Base-by-base conservation (phyloP, 2,888 invertebrate species). In the Phengaris alcon region DNA sequence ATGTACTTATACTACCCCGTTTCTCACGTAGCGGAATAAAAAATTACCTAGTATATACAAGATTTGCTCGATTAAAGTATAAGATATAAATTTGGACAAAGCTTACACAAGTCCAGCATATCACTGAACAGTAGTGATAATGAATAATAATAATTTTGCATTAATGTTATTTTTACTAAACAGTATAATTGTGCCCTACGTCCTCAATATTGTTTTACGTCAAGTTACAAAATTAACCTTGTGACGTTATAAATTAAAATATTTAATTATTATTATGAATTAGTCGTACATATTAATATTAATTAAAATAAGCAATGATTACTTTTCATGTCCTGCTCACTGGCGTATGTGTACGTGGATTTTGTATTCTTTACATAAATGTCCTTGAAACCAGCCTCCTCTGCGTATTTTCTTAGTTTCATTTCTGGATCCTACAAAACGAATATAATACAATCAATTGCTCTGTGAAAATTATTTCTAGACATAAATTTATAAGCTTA, bases 321-420 rank as follows among this genome's bases (percentile, higher is more conserved):
- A 69, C 69, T 22, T 48, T 69, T 69, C 10, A 48, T 15, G 15
- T 48, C 69, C 15, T 69, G 69, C 6, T 48, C 69, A 15, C 46
- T 69, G 48, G 46, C 69, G 48, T 48, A 48, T 15, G 69, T 69
- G 48, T 69, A 69, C n/a, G 68, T 69, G 13, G n/a, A 48, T 8
- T 69, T 48, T 22, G 13, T 69, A 9, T 15, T 48, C 13, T 69
- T 48, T n/a, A 68, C 68, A 35, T 44, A 7, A 46, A 68, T 46
- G n/a, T 68, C 68, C n/a, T 48, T 68, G 22, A 68, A 46, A 0
- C 68, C 68, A 2, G 46, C 46, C 3, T 48, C 46, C 6, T 48
- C 46, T 9, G 68, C 68, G 13, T 44, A 15, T 48, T n/a, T 69
- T 48, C 15, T 69, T 0, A 69, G 15, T 48, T 46, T 69, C 46